Base-by-base conservation (phyloP, 2,113 vertebrate species). In the Cavia aperea region DNA sequence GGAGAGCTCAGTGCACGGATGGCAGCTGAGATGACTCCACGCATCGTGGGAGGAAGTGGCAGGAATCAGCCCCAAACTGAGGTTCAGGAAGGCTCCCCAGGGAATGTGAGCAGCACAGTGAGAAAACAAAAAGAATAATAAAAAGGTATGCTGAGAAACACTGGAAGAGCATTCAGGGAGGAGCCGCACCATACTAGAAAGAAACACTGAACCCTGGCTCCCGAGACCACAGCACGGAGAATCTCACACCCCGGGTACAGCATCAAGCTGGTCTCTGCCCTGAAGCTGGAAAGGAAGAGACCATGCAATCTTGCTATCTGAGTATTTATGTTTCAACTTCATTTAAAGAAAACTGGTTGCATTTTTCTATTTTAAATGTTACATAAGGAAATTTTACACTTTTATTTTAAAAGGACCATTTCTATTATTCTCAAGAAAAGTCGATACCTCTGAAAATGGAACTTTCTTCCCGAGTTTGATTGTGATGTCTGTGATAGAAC, bases 171-270 rank as follows among this genome's bases (percentile, higher is more conserved):
- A 54, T 33, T 2, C 63, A n/a, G n/a, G 16, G 63, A 66, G 13
- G 5, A 19, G 15, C 12, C 26, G 23, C 13, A 7, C 24, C 1
- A 0, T 4, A 15, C 46, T 33, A 5, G 8, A 23, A 0, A 43
- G 54, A 21, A 43, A 36, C 33, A 9, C 0, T 13, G 24, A 63
- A 73, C 4, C 3, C 3, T n/a, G 36, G 24, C 7, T n/a, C 49
- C 29, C 18, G 26, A 16, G 31, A 26, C 36, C 14, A 0, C 1
- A 2, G 36, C 11, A 7, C 26, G 68, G 26, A 65, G 62, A 36
- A 8, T 24, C 26, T 12, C 21, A 7, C 10, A 3, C 11, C 26
- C 0, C 18, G 0, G 3, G 21, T 11, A 7, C n/a, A 0, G 23
- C 11, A 21, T 29, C 13, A 21, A 26, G 29, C 4, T 24, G 31